Base-by-base conservation (phyloP, 2,113 vertebrate genomes). In the Oreochromis niloticus region DNA sequence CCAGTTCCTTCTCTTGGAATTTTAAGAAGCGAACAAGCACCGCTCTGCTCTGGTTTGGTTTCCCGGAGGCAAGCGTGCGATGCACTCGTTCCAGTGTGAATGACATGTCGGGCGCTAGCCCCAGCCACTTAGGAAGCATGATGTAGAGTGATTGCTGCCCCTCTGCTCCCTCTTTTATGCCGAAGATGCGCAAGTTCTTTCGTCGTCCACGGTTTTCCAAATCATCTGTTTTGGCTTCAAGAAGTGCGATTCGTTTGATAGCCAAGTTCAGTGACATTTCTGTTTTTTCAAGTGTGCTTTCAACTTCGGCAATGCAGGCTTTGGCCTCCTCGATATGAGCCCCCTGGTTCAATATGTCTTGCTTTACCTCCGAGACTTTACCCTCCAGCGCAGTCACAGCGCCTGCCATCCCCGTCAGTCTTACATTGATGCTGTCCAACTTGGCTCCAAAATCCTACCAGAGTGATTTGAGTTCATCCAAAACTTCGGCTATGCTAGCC, bases 281-380 rank as follows among this genome's bases (percentile, higher is more conserved):
- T 59, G 13, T 59, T 59, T 59, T 59, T 59, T 30, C 13, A 16
- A 59, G 13, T 59, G 56, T 1, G 13, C 56, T 59, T 59, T 59
- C 24, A 9, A 59, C 56, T 30, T 16, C 1, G 0, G 56, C 24
- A 14, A 57, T 30, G 24, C 13, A 2, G 56, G 56, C 0, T 8
- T 16, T 0, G 4, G 56, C 56, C 56, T 59, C 56, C 24, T 59
- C 4, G 2, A 59, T 59, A 0, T 59, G 56, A 59, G 56, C 24
- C 56, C 24, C 24, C 8, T 16, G 56, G 13, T 59, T 59, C 56
- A 59, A 0, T 59, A 59, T 59, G 24, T 59, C 24, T 59, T 59
- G 24, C 7, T 59, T 59, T 5, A 59, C 24, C 56, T 5, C 56
- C 3, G 1, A 59, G 7, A 59, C 54, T 7, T 24, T 56, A 56